Base-by-base conservation (phyloP, 2,113 vertebrate species). In the Onychostoma macrolepis region DNA sequence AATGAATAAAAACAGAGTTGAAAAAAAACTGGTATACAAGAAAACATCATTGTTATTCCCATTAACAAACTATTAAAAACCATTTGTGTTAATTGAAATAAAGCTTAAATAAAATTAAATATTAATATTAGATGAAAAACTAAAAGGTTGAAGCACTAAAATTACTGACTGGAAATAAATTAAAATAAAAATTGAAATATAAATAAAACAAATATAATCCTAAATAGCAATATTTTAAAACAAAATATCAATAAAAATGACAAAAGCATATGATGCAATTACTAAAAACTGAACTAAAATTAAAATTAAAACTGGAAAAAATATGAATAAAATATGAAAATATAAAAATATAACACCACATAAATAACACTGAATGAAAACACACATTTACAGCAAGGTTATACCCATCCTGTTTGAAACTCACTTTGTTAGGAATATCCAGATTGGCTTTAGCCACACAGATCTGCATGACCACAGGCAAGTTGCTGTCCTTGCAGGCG, bases 401-500 rank as follows among this genome's bases (percentile, higher is more conserved):
- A 13, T 28, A 41, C 15, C 5, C 11, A 48, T 50, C 6, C 19
- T 38, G 78, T 56, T n/a, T 53, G 48, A 56, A 53, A 63, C 21
- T 89, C 87, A 98, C 98, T 96, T 99, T 99, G 92, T 99, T 99
- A 71, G 96, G 92, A 33, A 98, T 88, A 93, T 99, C 98, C 48
- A 99, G 92, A 90, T 86, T 95, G 85, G 97, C 98, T 80, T 89
- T 95, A 78, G 97, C 95, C 48, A 93, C 94, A 90, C 97, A 98
- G 48, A 99, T 95, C 2, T 96, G 94, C 77, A 92, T 92, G 90
- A 98, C 96, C 19, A 99, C 92, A 3, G 97, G 94, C 82, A 97
- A 87, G 3, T 96, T 98, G n/a, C 98, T 97, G 48, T 99, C 98
- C 92, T 99, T 99, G 92, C 97, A 98, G 87, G 98, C 98, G 85